Evolutionary conservation across 2,797 vertebrate species (phyloP).

Genomic region (Epinephelus malabaricus): DNA sequence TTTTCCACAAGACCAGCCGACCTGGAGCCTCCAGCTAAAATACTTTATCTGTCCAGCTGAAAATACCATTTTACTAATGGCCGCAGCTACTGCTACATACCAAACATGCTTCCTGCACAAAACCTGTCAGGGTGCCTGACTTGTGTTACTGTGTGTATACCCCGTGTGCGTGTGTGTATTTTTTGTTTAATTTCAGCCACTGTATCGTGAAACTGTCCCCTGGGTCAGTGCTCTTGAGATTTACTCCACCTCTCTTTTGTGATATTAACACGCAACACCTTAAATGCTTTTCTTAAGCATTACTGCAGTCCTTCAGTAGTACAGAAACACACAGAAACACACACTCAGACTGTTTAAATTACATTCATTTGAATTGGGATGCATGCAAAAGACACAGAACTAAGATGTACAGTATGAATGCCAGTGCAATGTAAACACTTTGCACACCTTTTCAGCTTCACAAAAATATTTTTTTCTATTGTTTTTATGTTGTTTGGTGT

Average conservation of each 20-base stretch:
- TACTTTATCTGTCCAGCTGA: slow-evolving; percentile 68
- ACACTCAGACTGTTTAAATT: not conserved
- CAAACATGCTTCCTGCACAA: slow-evolving; percentile 42
- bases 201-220: slow-evolving; percentile 5
- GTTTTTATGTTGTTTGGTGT: slow-evolving; percentile 1
- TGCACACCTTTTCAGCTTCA: not conserved
- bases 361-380: slow-evolving; percentile 4
- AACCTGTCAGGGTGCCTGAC: slow-evolving; percentile 18
- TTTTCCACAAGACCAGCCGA: slow-evolving; percentile 62
- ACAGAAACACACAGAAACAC: not conserved
- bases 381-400: not conserved
- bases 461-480: not conserved
- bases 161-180: not conserved
- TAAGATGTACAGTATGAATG: not conserved
- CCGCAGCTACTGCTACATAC: slow-evolving; percentile 54
- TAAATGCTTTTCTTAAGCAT: not conserved
- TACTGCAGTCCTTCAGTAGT: not conserved
- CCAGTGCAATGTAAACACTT: not conserved
- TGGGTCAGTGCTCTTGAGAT: slow-evolving; percentile 8
- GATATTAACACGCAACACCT: not conserved
- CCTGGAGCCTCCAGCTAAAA: slow-evolving; percentile 46
- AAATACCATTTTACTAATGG: slow-evolving; percentile 60
- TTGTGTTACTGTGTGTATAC: not conserved
- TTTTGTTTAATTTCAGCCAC: slow-evolving; percentile 24
- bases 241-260: slow-evolving; percentile 29